These are phyloP conservation scores for Anhinga anhinga DNA, from an alignment of 2,113 vertebrate species.

Conservation along the genomic window DNA sequence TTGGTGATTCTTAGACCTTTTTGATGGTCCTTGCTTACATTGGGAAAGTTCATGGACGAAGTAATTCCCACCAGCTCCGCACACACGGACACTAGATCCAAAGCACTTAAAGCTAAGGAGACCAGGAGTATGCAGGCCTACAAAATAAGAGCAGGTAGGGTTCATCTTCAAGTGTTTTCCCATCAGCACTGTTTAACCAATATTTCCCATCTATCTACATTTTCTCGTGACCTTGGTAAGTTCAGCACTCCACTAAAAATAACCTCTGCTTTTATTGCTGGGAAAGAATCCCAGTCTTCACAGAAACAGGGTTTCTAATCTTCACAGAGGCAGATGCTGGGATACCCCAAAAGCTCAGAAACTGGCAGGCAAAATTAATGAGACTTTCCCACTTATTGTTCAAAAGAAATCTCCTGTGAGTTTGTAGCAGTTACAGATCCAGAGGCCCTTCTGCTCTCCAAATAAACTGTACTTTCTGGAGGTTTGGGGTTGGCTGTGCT, in stretches of 20 bases:
- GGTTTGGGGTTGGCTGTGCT: neutral
- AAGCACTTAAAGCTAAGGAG: neutral
- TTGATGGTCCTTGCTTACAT: neutral
- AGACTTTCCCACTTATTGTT: neutral
- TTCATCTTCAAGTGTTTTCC: neutral
- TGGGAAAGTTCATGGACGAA: neutral
- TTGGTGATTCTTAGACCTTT: neutral
- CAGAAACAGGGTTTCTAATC: neutral
- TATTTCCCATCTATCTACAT: neutral
- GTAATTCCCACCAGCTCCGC: neutral
- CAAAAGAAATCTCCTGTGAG: neutral
- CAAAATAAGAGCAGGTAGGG: neutral
- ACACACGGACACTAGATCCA: neutral
- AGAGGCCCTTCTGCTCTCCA: neutral
- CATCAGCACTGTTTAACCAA: neutral
- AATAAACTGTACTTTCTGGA: neutral
- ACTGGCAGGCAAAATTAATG: neutral
- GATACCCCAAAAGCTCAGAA: neutral
- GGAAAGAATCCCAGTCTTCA: neutral
- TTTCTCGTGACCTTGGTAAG: neutral
- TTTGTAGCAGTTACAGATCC: neutral
- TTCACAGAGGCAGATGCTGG: neutral
- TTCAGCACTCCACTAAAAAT: neutral
- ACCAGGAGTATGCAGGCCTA: neutral
- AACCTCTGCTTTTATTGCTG: neutral